Conservation (phyloP, 2,113 vertebrate genomes). For the Malurus melanocephalus region DNA sequence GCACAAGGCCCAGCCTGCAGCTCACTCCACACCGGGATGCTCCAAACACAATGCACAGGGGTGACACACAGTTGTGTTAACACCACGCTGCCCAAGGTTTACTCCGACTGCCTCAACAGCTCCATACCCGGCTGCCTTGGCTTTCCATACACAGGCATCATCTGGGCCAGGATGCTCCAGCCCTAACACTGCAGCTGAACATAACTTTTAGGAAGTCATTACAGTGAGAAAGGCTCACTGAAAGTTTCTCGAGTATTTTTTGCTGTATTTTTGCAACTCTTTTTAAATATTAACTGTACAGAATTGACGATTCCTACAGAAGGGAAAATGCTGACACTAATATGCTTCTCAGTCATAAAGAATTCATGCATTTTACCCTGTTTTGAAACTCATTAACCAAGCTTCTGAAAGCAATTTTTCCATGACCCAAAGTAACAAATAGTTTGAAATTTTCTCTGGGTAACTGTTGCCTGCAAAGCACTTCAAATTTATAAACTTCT, state of each 20-base stretch:
- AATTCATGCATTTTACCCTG: slow-evolving; percentile 21
- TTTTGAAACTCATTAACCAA: slow-evolving; percentile 40
- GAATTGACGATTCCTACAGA: background rate
- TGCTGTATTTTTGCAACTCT: background rate
- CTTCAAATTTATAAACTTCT: slow-evolving; percentile 58
- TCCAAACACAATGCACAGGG: background rate
- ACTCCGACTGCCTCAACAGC: background rate
- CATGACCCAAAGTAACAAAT: slow-evolving; percentile 1
- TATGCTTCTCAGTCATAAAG: slow-evolving; percentile 1
- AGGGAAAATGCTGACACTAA: background rate
- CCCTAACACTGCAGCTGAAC: background rate
- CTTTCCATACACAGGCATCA: rapidly evolving
- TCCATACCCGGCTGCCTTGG: background rate
- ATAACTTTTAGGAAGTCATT: background rate
- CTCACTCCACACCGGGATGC: background rate
- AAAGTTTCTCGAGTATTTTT: background rate
- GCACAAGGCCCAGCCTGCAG: background rate
- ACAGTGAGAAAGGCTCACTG: background rate
- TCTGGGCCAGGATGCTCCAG: background rate
- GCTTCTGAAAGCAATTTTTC: slow-evolving; percentile 32
- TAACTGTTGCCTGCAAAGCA: slow-evolving; percentile 44
- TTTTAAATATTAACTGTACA: slow-evolving; percentile 29
- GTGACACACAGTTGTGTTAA: background rate
- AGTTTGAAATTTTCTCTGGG: slow-evolving; percentile 29
- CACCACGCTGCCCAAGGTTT: background rate